phyloP scores from a whole-genome alignment of 2,113 vertebrate species.

The sheep (Ovis aries) region ARS-UI_Ramb_v3.0 NC_056066.1:76399001-76399500 shows the following conservation, averaged over 20 bases:
- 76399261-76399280: neutral
- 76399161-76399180: neutral
- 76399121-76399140: neutral
- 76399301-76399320: neutral
- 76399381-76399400: neutral
- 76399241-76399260: neutral
- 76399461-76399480: neutral
- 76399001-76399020: no score
- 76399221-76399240: neutral
- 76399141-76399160: neutral
- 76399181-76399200: neutral
- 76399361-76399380: neutral
- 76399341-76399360: neutral
- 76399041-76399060: neutral
- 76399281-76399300: neutral
- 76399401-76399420: neutral
- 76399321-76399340: neutral
- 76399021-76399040: neutral
- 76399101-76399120: neutral
- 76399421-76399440: neutral
- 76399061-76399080: neutral
- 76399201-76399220: accelerated
- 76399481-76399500: neutral
- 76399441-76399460: neutral
- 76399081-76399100: neutral